Evolutionary conservation across 2,113 vertebrate genomes (phyloP).

Genomic region (Elephas maximus): DNA sequence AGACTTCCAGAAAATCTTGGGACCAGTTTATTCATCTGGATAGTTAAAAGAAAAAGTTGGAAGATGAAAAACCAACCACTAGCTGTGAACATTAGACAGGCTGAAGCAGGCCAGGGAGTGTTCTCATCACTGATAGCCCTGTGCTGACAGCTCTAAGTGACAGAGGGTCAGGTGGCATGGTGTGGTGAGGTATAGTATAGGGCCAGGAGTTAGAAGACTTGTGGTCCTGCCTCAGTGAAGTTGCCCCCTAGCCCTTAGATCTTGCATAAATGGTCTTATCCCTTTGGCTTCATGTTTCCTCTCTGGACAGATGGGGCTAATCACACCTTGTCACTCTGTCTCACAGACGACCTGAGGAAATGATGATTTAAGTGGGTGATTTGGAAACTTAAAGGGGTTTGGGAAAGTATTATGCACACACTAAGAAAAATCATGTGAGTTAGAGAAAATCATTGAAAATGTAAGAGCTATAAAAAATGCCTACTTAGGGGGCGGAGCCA

Average conservation of each 20-base stretch:
- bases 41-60: background rate
- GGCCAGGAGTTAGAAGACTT: background rate
- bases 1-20: background rate
- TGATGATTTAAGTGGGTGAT: background rate
- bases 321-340: accelerated
- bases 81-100: background rate
- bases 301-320: background rate
- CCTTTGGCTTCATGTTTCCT: background rate
- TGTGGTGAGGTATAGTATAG: too few relatives aligned
- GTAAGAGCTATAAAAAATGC: too few relatives aligned
- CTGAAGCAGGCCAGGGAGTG: background rate
- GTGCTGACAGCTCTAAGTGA: background rate
- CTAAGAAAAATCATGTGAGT: too few relatives aligned
- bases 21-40: background rate
- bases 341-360: background rate
- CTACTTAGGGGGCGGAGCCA: too few relatives aligned
- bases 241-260: background rate
- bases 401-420: background rate
- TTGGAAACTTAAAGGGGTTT: background rate
- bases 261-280: background rate
- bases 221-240: background rate
- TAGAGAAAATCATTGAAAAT: background rate
- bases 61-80: background rate
- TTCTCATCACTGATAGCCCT: background rate
- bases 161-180: too few relatives aligned